Base-by-base conservation (phyloP, 2,113 vertebrate genomes). In the Campylomormyrus tamandua region DNA sequence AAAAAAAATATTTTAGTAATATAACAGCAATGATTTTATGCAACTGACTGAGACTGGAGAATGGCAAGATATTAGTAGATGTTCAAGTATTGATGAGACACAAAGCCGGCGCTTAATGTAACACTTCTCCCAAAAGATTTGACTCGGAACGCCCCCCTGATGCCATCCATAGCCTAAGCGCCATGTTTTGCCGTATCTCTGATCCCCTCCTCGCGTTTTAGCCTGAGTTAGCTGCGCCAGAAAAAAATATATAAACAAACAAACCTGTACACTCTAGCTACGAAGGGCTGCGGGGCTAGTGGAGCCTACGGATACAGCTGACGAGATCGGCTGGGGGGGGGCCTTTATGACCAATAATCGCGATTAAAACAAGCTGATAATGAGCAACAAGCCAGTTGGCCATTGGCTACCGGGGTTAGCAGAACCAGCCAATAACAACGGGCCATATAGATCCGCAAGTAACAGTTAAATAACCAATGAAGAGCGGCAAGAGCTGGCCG, bases 51-150 rank as follows among this genome's bases (percentile, higher is more conserved):
- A 89, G 24, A 50, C 7, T 56, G 77, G 45, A 89, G 52, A 52
- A 58, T 85, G 53, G 42, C 21, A 48, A 24, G 53, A 21, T 52
- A 53, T n/a, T 15, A 6, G 31, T 31, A 53, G 46, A 80, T 58
- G 74, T 66, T 89, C 89, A 84, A 89, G 52, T 83, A 48, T 27
- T 17, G 39, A 84, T 13, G 15, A 31, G 49, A 52, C 31, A 89
- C 21, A 84, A 89, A 52, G 9, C 45, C 10, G 0, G 45, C 3
- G 3, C 27, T 2, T 86, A n/a, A n/a, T 13, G 45, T 85, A 87
- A 87, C 49, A 9, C 31, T 87, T 53, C 50, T 48, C 83, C 83
- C 35, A 19, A 15, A 3, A 39, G 31, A 48, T 84, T 48, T n/a
- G 83, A 48, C 45, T n/a, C 1, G 24, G 24, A 24, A 0, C 3